Evolutionary conservation across 2,888 invertebrate genomes (phyloP), one percentile per base, ranked within the genome.

Genomic region (Aphidius colemani): DNA sequence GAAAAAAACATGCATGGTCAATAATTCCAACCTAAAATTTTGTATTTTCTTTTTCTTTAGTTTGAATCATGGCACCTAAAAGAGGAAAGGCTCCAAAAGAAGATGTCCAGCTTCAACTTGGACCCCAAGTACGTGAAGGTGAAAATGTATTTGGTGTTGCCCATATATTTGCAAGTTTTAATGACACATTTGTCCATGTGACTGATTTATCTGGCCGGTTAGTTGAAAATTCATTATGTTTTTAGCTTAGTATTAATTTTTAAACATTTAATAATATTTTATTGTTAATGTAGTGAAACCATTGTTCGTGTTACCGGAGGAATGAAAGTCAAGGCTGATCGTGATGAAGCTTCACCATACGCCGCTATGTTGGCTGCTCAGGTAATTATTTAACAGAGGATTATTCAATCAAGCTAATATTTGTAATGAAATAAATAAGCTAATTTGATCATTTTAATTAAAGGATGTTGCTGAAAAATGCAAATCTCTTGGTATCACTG

Each of bases 341-440:
- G 99, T 87, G 99, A 99, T 85, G 99, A 99, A 85, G 96, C 99
- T 70, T 98, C 98, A 55, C 99, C 99, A 56, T 99, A 99, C 83
- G 99, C 99, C 78, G 99, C 99, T 90, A 99, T 99, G 99, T 96
- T 99, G 86, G 99, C 99, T 75, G 98, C 98, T 72, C 98, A 99
- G 88, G 94, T 94, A 84, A 79, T 74, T 76, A 59, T 10, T 30
- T 7, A 9, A 7, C 6, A 18, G 13, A 18, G 2, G 1, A 18
- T 18, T 18, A 18, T 1, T 18, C 13, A 18, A 40, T 13, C 7
- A 9, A 3, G 6, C 46, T 41, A 41, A 39, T 40, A 49, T 51
- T 53, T 48, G 2, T 18, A 18, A 18, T 18, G 2, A 18, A 18
- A 18, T 18, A 18, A 18, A n/a, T n/a, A n/a, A 1, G 1, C 5